Conservation (phyloP, 2,113 vertebrate species). For the Desmodus rotundus region DNA sequence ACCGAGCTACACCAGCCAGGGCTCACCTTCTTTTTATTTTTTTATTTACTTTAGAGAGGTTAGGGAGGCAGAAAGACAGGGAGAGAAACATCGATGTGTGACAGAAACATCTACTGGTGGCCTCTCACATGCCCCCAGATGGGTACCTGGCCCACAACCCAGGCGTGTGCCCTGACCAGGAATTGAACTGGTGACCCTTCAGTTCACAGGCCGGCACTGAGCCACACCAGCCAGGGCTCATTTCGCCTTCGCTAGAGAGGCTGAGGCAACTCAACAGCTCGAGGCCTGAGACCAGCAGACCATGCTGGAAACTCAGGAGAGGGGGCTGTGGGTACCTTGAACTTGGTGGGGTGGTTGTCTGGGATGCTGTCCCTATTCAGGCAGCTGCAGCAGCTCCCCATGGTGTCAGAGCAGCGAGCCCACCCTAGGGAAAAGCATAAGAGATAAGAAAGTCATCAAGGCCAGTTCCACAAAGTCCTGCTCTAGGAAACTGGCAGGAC, state of each 20-base stretch:
- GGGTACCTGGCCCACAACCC: no score
- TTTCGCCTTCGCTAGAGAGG: neutral
- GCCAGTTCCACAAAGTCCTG: neutral
- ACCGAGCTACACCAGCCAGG: no score
- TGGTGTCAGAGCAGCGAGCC: conserved; percentile 89
- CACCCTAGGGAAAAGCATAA: conserved; percentile 81
- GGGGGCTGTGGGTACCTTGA: conserved; percentile 86
- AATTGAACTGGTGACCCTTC: no score
- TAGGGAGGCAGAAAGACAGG: no score
- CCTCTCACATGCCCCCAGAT: no score
- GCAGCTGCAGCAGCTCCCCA: conserved; percentile 99
- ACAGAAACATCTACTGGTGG: no score
- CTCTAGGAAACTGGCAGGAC: neutral
- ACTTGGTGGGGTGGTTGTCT: conserved; percentile 98
- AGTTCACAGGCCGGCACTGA: no score
- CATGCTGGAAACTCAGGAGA: neutral
- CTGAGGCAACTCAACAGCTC: neutral
- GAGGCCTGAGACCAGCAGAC: neutral
- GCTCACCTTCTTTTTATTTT: no score
- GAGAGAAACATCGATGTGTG: no score
- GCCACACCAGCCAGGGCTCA: no score
- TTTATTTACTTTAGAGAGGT: no score
- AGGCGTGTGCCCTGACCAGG: no score
- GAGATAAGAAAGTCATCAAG: neutral
- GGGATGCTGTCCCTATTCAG: conserved; percentile 93